These are phyloP conservation scores for Nycticryphes semicollaris DNA, from an alignment of 2,113 vertebrate genomes.

Conservation along the genomic window DNA sequence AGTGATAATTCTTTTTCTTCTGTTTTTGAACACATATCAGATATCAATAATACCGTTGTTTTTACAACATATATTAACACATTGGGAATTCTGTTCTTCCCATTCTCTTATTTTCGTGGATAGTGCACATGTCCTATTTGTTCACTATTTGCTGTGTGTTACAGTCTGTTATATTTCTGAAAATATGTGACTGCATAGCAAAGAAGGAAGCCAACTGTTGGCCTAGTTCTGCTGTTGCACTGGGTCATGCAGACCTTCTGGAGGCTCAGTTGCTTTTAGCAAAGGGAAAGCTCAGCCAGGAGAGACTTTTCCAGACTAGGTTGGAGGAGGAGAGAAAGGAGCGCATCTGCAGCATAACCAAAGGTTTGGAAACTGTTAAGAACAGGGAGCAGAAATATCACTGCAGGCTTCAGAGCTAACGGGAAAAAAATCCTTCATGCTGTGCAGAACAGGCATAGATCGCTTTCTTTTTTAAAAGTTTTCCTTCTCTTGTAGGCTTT, in stretches of 20 bases:
- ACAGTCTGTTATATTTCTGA: neutral
- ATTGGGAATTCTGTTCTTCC: neutral
- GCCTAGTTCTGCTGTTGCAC: neutral
- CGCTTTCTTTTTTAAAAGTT: neutral
- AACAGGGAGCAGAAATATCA: conserved; percentile 17
- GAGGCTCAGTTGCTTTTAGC: neutral
- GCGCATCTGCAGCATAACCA: neutral
- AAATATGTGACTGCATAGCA: neutral
- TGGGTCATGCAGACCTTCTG: conserved; percentile 16
- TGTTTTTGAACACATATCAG: neutral
- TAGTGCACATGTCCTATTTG: neutral
- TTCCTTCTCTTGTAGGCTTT: neutral
- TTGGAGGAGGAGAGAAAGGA: neutral
- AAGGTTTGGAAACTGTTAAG: conserved; percentile 36
- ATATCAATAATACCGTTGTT: neutral
- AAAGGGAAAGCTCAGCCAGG: neutral
- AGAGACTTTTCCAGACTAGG: neutral
- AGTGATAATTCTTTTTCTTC: neutral
- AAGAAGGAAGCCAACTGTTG: neutral
- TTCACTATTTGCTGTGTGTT: neutral
- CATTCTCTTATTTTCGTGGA: neutral
- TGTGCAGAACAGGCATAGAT: neutral
- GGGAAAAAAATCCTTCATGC: neutral
- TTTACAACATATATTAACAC: neutral
- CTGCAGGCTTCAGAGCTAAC: neutral